Conservation (phyloP, 2,113 vertebrate genomes). For the Vulpes lagopus region DNA sequence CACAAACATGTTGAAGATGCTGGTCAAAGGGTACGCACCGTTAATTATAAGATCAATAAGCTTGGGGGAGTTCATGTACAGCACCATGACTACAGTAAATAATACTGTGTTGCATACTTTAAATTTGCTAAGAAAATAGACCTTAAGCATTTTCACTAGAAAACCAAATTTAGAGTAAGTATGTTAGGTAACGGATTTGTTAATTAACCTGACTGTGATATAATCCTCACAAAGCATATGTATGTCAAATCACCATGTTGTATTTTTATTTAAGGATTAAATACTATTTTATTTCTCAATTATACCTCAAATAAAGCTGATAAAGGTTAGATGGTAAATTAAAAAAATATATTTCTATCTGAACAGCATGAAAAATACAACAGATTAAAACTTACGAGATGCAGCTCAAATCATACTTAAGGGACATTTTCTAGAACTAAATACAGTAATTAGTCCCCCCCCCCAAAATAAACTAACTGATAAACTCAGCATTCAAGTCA, state of each 20-base stretch:
- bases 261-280: neutral
- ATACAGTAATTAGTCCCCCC: neutral
- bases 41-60: neutral
- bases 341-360: neutral
- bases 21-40: neutral
- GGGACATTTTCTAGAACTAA: neutral
- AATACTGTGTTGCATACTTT: neutral
- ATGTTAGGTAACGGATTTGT: neutral
- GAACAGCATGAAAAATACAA: neutral
- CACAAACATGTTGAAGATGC: neutral
- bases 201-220: neutral
- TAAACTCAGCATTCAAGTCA: neutral
- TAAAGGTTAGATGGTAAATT: neutral
- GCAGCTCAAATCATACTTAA: neutral
- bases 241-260: neutral
- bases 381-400: neutral
- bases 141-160: neutral
- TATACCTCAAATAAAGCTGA: neutral
- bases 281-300: neutral
- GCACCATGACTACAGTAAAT: neutral
- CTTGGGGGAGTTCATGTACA: neutral
- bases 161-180: neutral
- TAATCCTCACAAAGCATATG: neutral
- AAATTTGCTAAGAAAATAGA: neutral
- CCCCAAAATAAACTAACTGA: neutral